Evolutionary conservation across 2,113 vertebrate genomes (phyloP), one percentile per base, ranked within the genome.

Genomic region (Ancistrus triradiatus): DNA sequence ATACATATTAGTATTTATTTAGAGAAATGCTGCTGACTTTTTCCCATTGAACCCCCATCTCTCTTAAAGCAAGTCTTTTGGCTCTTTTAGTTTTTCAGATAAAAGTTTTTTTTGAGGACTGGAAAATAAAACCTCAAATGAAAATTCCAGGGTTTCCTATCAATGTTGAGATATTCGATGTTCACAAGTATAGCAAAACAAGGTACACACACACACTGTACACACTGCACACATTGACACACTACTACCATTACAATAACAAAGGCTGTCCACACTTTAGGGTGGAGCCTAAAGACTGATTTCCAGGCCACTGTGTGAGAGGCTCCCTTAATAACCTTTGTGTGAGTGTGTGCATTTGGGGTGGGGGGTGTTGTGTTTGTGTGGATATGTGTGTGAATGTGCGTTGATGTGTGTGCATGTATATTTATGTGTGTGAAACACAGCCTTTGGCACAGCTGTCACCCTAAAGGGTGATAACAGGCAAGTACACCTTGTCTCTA

Each of bases 251-350:
- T 90, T 87, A 85, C 78, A 87, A 87, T 88, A 79, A 90, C 87
- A 90, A 90, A 86, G 74, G 78, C 74, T 70, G 82, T 83, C 67
- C 88, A 90, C 88, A 88, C 88, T 89, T 90, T 70, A 74, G 86
- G 87, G 88, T 80, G 85, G 85, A 84, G 87, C 86, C 78, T 80
- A 74, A 19, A 71, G 59, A 51, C 51, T 50, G 83, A 80, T 85
- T 86, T 86, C 83, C 80, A 81, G 67, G 70, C 83, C 81, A 87
- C 83, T 87, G 87, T 87, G 78, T 80, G 76, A 80, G 83, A 79
- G 80, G 78, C 82, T 80, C 79, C 78, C 77, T 83, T 87, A 88
- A 88, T 86, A 84, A 86, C 82, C 81, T 86, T 83, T 86, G 75
- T 86, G 78, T 64, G 59, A 62, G 69, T 66, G 27, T 31, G 27